A percentile compares a stretch with the other conserved stretches of the same genome.
phyloP scores from a whole-genome alignment of 2,113 vertebrate species.

The Cyanoramphus novaezelandiae region DNA sequence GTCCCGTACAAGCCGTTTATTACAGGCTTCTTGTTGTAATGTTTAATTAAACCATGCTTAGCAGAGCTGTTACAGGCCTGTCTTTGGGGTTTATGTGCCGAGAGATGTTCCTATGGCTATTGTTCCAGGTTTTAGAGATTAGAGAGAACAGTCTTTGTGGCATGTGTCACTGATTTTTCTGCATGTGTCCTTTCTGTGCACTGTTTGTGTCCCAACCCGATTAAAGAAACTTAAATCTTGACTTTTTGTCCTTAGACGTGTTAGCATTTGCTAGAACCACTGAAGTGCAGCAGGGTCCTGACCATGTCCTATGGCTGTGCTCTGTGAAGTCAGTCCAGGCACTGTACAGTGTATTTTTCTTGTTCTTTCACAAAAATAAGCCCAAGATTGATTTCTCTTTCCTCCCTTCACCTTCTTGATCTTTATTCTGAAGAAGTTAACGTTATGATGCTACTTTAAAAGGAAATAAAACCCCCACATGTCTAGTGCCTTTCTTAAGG shows the following conservation, averaged over 20 bases:
- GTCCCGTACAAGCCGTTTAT: neutral
- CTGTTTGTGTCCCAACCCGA: slow-evolving; percentile 13
- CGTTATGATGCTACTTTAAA: slow-evolving; percentile 50
- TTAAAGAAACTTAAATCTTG: slow-evolving; percentile 2
- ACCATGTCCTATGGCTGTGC: neutral
- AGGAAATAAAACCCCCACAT: slow-evolving; percentile 23
- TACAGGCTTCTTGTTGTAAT: neutral
- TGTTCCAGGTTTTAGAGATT: neutral
- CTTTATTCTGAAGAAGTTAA: neutral
- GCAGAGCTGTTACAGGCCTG: neutral
- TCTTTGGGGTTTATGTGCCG: neutral
- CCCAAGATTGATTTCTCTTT: neutral
- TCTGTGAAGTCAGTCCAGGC: neutral
- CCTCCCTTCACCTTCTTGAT: neutral
- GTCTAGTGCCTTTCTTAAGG: slow-evolving; percentile 74
- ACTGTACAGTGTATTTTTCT: neutral
- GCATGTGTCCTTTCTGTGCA: slow-evolving; percentile 54
- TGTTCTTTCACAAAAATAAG: neutral
- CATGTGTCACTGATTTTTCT: neutral
- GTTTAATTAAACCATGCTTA: neutral
- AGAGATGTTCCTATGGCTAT: neutral
- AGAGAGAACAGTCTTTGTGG: neutral
- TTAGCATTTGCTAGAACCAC: neutral
- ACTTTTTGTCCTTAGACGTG: slow-evolving; percentile 7
- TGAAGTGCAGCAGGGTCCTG: neutral